Evolutionary conservation across 2,113 vertebrate species (phyloP), one percentile per base, ranked within the genome.

Genomic region (Ascaphus truei): DNA sequence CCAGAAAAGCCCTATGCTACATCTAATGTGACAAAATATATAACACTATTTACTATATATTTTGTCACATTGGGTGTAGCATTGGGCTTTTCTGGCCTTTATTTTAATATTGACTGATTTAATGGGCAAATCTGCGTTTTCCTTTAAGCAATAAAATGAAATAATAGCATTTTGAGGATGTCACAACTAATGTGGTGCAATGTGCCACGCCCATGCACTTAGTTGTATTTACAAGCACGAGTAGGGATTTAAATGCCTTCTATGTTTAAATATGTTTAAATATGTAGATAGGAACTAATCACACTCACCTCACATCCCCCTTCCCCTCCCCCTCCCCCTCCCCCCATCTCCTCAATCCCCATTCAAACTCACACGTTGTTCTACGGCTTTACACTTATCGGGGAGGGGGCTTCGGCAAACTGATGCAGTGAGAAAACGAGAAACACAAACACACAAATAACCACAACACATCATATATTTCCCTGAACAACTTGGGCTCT

Each of bases 181-280:
- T n/a, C n/a, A n/a, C n/a, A n/a, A n/a, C 57, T 36, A 59, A 59
- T 39, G 25, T 16, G 41, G 18, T 41, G 36, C 29, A 67, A 29
- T 56, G 29, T 60, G 30, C 43, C 66, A 59, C 50, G 60, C n/a
- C 41, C 66, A 37, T 69, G 37, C 10, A 41, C 41, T 55, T 41
- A 36, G 31, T 16, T 62, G 29, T 22, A 47, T 48, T 69, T 48
- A 60, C 50, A 60, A 37, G 47, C 66, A 50, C 23, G 22, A 43
- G n/a, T n/a, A n/a, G 55, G 66, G 55, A 50, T 69, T 69, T 69
- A 69, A 22, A 69, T 57, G 53, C 53, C 30, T 58, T 45, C 53
- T 68, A 45, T 69, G 66, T 68, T 58, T 68, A 68, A 55, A 68
- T 68, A 45, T 69, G 66, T 68, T 58, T 68, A 68, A 55, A 68